These are phyloP conservation scores for Hydropsyche tenuis DNA, from an alignment of 1,140 invertebrate genomes.

Conservation along the genomic window DNA sequence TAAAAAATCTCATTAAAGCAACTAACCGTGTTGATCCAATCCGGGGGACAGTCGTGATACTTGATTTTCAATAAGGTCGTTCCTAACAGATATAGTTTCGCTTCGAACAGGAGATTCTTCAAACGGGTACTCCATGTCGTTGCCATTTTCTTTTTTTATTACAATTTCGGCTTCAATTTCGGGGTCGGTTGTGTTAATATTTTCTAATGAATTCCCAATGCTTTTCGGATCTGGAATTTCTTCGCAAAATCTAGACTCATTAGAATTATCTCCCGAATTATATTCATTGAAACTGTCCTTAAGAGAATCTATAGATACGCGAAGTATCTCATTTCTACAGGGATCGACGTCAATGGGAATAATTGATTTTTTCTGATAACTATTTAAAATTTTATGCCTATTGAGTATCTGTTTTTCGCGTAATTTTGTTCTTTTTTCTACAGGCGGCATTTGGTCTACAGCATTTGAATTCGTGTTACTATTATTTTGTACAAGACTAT, in stretches of 20 bases:
- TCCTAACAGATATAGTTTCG: slow-evolving; percentile 10
- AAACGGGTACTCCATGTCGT: slow-evolving; percentile 17
- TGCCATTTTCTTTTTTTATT: slow-evolving; percentile 40
- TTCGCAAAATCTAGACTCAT: neutral
- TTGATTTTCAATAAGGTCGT: slow-evolving; percentile 10
- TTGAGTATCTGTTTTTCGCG: slow-evolving; percentile 56
- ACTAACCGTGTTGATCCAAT: slow-evolving; percentile 14
- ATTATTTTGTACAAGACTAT: slow-evolving; percentile 59
- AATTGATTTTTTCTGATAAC: slow-evolving; percentile 9
- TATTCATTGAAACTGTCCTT: neutral
- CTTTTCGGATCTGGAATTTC: neutral
- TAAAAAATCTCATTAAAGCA: neutral
- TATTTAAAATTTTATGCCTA: slow-evolving; percentile 53
- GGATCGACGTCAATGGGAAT: neutral
- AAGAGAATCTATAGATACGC: neutral
- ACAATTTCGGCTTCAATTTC: slow-evolving; percentile 11
- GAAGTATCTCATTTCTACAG: neutral
- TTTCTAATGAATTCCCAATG: neutral
- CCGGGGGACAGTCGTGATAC: neutral
- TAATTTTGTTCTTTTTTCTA: slow-evolving; percentile 58
- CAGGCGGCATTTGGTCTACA: slow-evolving; percentile 47
- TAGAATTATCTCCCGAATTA: neutral
- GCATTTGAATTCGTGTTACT: slow-evolving; percentile 45
- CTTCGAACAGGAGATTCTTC: slow-evolving; percentile 26
- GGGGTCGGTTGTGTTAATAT: neutral